Percentiles rank a stretch among this genome's conserved stretches.
phyloP scores from a whole-genome alignment of 2,113 vertebrate genomes.

The Larimichthys polyactis region DNA sequence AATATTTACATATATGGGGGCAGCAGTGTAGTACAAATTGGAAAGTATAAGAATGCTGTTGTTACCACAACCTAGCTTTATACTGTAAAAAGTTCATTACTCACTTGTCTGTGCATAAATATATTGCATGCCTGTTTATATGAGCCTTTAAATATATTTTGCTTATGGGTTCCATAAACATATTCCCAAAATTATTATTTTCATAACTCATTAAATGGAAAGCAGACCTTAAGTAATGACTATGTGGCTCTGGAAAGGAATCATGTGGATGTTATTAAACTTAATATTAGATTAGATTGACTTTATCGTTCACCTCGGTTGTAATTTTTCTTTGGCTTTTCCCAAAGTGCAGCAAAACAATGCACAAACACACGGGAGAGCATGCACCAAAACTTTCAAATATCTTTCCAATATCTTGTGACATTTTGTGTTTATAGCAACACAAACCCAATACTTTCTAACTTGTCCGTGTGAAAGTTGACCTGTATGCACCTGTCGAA shows the following conservation, averaged over 20 bases:
- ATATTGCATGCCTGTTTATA: no score
- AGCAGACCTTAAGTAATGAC: background rate
- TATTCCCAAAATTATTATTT: background rate
- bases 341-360: background rate
- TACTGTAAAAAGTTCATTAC: background rate
- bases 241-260: background rate
- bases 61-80: background rate
- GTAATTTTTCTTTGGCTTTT: background rate
- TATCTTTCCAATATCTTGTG: background rate
- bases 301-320: background rate
- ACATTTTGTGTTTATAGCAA: background rate
- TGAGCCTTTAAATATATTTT: background rate
- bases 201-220: background rate
- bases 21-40: background rate
- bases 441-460: background rate
- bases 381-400: background rate
- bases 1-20: background rate
- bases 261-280: background rate
- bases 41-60: background rate
- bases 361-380: background rate
- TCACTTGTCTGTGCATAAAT: background rate
- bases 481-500: background rate
- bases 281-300: background rate
- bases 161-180: background rate
- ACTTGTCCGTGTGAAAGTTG: background rate